Evolutionary conservation across 2,888 invertebrate species (phyloP).

Genomic region (Halocaridina rubra): DNA sequence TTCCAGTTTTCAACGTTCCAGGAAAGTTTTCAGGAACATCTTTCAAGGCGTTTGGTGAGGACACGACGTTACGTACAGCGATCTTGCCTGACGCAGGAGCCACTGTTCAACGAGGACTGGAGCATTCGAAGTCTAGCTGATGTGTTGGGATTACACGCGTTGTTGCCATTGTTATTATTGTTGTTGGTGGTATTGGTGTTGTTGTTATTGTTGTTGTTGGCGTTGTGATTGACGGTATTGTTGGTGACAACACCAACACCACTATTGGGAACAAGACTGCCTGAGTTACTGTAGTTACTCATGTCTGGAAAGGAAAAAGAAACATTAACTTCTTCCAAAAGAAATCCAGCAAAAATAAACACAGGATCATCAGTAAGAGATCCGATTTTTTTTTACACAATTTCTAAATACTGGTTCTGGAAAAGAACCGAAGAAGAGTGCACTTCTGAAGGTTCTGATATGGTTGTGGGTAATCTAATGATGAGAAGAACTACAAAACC

Average conservation of each 20-base stretch:
- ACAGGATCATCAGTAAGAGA: too few relatives aligned
- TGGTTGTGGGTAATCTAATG: too few relatives aligned
- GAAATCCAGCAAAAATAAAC: not conserved
- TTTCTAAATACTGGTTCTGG: too few relatives aligned
- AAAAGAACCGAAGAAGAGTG: too few relatives aligned
- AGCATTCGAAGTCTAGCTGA: constrained; percentile 46
- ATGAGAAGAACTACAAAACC: too few relatives aligned
- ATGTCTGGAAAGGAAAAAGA: constrained; percentile 26
- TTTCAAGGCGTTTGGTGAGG: constrained; percentile 15
- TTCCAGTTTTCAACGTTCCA: too few relatives aligned
- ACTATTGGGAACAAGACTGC: too few relatives aligned
- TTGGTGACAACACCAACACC: constrained; percentile 2
- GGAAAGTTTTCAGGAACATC: too few relatives aligned
- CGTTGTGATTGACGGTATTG: not conserved
- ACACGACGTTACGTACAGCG: constrained; percentile 45
- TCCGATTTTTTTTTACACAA: too few relatives aligned
- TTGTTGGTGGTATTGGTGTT: constrained; percentile 12
- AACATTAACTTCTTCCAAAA: not conserved
- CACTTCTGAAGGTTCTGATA: too few relatives aligned
- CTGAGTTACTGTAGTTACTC: constrained; percentile 53
- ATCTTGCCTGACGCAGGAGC: constrained; percentile 39
- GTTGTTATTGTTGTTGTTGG: constrained; percentile 2
- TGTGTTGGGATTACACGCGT: constrained; percentile 13
- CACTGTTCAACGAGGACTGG: constrained; percentile 31
- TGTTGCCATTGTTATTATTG: not conserved